Evolutionary conservation across 2,797 vertebrate genomes (phyloP).

Genomic region (Selene dorsalis): DNA sequence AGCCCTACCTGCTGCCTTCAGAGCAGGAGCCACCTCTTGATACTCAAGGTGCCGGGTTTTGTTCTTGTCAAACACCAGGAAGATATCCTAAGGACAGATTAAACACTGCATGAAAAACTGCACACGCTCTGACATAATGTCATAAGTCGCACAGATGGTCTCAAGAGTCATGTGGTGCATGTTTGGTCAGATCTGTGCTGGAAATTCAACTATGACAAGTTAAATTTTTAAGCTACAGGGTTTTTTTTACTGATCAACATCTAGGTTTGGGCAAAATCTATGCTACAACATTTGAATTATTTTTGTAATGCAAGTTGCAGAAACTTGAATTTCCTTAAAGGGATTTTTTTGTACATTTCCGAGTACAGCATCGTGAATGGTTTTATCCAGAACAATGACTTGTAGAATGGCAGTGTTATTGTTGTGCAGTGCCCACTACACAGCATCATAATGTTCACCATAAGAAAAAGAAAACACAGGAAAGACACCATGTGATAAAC

Average conservation of each 20-base stretch:
- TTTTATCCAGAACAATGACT: neutral
- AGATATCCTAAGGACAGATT: conserved; percentile 76
- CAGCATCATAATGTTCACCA: neutral
- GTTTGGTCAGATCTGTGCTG: neutral
- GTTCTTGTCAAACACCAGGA: conserved; percentile 80
- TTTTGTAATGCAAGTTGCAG: neutral
- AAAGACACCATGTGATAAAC: neutral
- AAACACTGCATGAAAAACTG: neutral
- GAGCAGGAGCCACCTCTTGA: conserved; percentile 72
- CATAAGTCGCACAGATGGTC: neutral
- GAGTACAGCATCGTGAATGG: neutral
- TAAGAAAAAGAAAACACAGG: neutral
- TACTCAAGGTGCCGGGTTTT: conserved; percentile 76
- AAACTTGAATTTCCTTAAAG: neutral
- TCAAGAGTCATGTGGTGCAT: neutral
- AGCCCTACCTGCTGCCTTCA: conserved; percentile 80
- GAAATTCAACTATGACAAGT: neutral
- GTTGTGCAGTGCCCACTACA: neutral
- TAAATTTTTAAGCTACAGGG: neutral
- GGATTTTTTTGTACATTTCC: neutral
- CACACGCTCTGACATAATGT: neutral
- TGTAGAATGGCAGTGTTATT: neutral
- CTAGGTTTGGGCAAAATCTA: neutral
- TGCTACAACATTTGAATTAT: neutral
- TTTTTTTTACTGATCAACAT: neutral